phyloP scores from a whole-genome alignment of 2,113 vertebrate species.

The Vimba vimba region DNA sequence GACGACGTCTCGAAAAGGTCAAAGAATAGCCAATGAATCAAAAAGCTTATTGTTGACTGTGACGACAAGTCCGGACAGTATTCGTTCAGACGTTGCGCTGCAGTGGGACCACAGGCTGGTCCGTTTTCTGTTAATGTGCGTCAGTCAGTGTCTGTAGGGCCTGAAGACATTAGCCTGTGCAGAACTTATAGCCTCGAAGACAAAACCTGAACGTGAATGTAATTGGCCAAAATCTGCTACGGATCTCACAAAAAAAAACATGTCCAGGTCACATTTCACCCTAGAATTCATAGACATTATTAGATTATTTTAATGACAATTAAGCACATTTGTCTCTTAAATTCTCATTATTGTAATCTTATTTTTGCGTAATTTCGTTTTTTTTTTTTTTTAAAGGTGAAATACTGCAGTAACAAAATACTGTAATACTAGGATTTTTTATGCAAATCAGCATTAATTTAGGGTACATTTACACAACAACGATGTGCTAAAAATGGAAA shows the following conservation, averaged over 20 bases:
- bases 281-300: not conserved
- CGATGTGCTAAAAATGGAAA: no score
- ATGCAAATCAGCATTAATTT: not conserved
- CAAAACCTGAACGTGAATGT: not conserved
- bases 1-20: not conserved
- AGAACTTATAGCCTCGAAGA: not conserved
- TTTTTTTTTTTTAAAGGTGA: not conserved
- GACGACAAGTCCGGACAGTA: not conserved
- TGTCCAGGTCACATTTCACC: not conserved
- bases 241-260: not conserved
- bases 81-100: not conserved
- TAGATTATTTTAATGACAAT: not conserved
- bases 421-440: not conserved
- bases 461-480: no score
- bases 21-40: conserved; percentile 7
- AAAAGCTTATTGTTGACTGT: not conserved
- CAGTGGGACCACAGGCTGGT: conserved; percentile 11
- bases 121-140: not conserved
- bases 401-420: not conserved
- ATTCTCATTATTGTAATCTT: not conserved
- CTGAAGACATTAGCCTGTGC: not conserved
- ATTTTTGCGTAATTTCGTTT: not conserved
- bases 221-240: not conserved
- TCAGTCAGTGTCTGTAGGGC: not conserved
- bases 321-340: not conserved